Percentiles rank a stretch among this genome's conserved stretches.
Conservation (phyloP, 2,888 invertebrate genomes). For the Caenorhabditis sp. region DNA sequence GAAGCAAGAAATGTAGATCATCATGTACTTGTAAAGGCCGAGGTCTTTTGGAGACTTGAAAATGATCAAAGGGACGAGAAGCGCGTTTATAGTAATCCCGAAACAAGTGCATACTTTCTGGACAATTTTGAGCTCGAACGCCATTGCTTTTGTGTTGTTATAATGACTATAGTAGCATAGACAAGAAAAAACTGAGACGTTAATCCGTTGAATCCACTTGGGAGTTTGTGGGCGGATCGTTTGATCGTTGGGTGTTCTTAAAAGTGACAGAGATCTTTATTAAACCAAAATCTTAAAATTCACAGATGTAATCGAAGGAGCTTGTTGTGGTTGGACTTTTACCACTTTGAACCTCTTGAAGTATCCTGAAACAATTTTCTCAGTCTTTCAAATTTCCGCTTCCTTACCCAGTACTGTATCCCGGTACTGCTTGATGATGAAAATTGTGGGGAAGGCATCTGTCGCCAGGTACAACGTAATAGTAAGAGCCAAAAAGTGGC, state of each 20-base stretch:
- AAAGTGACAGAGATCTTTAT: neutral
- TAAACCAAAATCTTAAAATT: constrained; percentile 2
- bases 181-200: too few relatives aligned
- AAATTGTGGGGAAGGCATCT: constrained; percentile 38
- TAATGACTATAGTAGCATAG: too few relatives aligned
- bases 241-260: too few relatives aligned
- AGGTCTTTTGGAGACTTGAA: neutral
- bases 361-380: neutral
- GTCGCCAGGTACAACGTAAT: constrained; percentile 38
- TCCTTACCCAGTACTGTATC: constrained; percentile 23
- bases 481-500: constrained; percentile 27
- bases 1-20: constrained; percentile 31
- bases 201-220: too few relatives aligned
- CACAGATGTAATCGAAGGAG: constrained; percentile 11
- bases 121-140: neutral
- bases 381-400: neutral
- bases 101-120: neutral
- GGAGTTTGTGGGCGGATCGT: too few relatives aligned
- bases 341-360: constrained; percentile 26
- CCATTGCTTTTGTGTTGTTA: too few relatives aligned
- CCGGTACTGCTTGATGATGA: constrained; percentile 44
- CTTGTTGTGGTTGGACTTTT: constrained; percentile 7
- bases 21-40: constrained; percentile 29
- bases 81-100: neutral
- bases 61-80: constrained; percentile 15